Conservation (phyloP, 2,113 vertebrate genomes). For the Pterocles burchelli region DNA sequence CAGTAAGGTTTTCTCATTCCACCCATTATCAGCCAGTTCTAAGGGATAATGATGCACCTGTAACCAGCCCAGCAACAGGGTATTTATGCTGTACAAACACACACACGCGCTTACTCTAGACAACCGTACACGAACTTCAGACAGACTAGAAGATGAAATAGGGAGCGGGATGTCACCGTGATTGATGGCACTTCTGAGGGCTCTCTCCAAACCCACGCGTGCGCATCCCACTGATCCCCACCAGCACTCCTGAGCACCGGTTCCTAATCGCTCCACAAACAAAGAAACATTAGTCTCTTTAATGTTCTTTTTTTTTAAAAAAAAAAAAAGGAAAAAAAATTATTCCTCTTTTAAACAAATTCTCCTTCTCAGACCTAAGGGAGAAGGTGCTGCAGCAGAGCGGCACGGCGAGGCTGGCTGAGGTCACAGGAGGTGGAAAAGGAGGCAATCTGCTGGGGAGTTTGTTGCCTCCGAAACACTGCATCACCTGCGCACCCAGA, state of each 20-base stretch:
- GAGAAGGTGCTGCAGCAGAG: neutral
- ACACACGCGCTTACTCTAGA: neutral
- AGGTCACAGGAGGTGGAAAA: neutral
- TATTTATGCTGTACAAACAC: neutral
- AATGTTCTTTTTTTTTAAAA: neutral
- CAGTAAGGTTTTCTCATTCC: neutral
- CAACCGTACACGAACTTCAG: rapidly evolving
- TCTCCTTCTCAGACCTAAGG: neutral
- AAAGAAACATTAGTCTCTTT: neutral
- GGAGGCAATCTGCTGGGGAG: neutral
- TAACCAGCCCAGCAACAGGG: neutral
- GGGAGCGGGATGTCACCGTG: neutral
- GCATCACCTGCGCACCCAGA: neutral
- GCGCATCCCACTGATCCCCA: neutral
- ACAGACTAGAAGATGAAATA: neutral
- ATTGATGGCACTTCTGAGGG: neutral
- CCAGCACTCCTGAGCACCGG: neutral
- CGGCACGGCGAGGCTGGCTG: rapidly evolving
- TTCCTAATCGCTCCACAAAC: neutral
- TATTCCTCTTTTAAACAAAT: neutral
- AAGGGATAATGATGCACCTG: neutral
- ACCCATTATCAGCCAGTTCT: neutral
- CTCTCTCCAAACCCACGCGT: neutral
- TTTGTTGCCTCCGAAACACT: neutral
- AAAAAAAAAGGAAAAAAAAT: neutral